Evolutionary conservation across 2,797 vertebrate genomes (phyloP).

Genomic region (Coregonus sp.): DNA sequence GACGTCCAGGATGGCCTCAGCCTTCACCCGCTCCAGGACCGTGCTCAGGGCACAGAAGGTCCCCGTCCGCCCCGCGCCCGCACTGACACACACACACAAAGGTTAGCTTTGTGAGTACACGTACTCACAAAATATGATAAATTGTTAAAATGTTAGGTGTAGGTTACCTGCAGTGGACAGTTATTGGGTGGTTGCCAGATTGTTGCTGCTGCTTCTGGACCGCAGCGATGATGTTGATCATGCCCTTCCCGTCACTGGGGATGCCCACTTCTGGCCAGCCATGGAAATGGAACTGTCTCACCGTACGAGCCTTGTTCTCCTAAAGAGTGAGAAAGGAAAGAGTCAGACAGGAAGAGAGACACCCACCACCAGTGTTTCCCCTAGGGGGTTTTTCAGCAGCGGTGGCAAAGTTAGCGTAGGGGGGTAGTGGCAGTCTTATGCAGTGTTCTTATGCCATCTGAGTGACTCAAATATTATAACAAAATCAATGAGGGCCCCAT

Average conservation of each 20-base stretch:
- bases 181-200: slow-evolving; percentile 98
- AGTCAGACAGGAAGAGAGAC: neutral
- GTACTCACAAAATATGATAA: neutral
- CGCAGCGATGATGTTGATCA: slow-evolving; percentile 97
- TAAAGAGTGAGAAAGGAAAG: slow-evolving; percentile 42
- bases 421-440: slow-evolving; percentile 83
- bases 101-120: neutral
- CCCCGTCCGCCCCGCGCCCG: slow-evolving; percentile 94
- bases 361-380: slow-evolving; percentile 97
- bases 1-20: slow-evolving; percentile 96
- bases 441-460: too few relatives aligned
- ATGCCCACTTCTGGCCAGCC: slow-evolving; percentile 98
- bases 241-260: slow-evolving; percentile 92
- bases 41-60: slow-evolving; percentile 98
- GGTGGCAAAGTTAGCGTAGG: slow-evolving; percentile 87
- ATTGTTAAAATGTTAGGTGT: neutral
- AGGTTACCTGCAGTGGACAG: slow-evolving; percentile 90
- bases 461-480: too few relatives aligned
- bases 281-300: slow-evolving; percentile 96
- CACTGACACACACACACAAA: slow-evolving; percentile 67
- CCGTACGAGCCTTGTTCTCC: slow-evolving; percentile 94
- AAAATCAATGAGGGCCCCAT: too few relatives aligned
- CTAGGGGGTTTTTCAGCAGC: slow-evolving; percentile 81
- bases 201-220: slow-evolving; percentile 99
- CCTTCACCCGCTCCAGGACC: slow-evolving; percentile 96